These are phyloP conservation scores for Notolepis coatsorum DNA, from an alignment of 2,797 vertebrate species.

Conservation along the genomic window DNA sequence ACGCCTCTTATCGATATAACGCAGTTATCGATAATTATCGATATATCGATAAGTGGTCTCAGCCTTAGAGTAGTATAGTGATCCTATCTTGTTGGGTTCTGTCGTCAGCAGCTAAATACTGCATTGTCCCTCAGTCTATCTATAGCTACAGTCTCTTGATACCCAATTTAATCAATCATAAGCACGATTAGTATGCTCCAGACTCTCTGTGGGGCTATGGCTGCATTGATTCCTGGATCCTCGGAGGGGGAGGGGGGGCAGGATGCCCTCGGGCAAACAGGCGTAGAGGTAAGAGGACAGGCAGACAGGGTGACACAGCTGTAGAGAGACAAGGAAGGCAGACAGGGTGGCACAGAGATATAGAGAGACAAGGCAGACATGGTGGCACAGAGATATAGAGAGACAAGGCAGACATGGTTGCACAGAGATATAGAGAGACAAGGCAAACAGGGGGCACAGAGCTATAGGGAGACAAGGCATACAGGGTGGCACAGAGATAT, in stretches of 20 bases:
- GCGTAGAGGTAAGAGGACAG: constrained; percentile 32
- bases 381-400: constrained; percentile 7
- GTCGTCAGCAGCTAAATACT: constrained; percentile 39
- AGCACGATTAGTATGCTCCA: constrained; percentile 69
- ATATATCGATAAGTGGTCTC: not conserved
- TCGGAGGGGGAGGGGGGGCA: constrained; percentile 67
- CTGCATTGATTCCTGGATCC: constrained; percentile 68
- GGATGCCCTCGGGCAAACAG: constrained; percentile 30
- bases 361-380: not conserved
- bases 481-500: not conserved
- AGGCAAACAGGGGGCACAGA: constrained; percentile 9
- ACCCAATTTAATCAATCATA: constrained; percentile 73
- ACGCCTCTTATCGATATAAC: no score
- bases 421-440: not conserved
- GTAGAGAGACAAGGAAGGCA: not conserved
- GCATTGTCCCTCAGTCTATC: constrained; percentile 43
- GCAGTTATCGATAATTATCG: no score
- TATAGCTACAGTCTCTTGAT: constrained; percentile 53
- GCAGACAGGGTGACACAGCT: constrained; percentile 8
- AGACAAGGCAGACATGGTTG: not conserved
- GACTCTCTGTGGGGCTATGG: constrained; percentile 58
- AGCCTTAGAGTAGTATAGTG: not conserved
- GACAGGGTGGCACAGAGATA: not conserved
- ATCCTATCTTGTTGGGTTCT: not conserved
- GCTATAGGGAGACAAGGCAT: not conserved